Evolutionary conservation across 2,797 vertebrate genomes (phyloP).

Genomic region (Xenopus petersii): DNA sequence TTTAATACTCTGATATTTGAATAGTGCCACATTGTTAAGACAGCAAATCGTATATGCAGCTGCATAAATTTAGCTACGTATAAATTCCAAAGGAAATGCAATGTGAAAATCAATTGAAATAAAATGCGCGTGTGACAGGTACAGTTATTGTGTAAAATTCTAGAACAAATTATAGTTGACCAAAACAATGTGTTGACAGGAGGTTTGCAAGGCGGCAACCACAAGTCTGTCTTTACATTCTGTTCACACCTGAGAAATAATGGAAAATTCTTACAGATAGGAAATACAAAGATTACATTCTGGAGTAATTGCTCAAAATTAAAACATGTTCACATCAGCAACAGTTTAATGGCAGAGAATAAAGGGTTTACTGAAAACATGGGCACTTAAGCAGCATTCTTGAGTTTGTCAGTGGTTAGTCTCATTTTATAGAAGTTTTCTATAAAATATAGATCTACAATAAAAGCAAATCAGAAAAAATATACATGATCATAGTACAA

Average conservation of each 20-base stretch:
- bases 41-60: constrained; percentile 54
- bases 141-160: constrained; percentile 7
- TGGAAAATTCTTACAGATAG: constrained; percentile 29
- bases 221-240: constrained; percentile 29
- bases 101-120: constrained; percentile 48
- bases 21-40: constrained; percentile 47
- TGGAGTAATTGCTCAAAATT: constrained; percentile 16
- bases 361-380: not conserved
- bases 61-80: constrained; percentile 54
- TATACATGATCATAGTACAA: too few relatives aligned
- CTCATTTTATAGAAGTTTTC: not conserved
- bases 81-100: constrained; percentile 50
- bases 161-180: constrained; percentile 1
- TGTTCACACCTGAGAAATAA: constrained; percentile 40
- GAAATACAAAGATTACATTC: constrained; percentile 20
- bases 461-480: too few relatives aligned
- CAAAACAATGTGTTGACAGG: constrained; percentile 25
- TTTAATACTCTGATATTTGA: constrained; percentile 51
- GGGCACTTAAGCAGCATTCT: not conserved
- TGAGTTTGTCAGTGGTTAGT: not conserved
- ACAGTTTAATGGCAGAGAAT: constrained; percentile 26
- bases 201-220: not conserved
- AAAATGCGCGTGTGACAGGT: constrained; percentile 17
- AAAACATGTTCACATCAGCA: constrained; percentile 21
- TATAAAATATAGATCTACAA: too few relatives aligned